A percentile compares a stretch with the other conserved stretches of the same genome.
Conservation (phyloP, 53 echinoderm and acorn worm genomes). For the Stichopus horrens region DNA sequence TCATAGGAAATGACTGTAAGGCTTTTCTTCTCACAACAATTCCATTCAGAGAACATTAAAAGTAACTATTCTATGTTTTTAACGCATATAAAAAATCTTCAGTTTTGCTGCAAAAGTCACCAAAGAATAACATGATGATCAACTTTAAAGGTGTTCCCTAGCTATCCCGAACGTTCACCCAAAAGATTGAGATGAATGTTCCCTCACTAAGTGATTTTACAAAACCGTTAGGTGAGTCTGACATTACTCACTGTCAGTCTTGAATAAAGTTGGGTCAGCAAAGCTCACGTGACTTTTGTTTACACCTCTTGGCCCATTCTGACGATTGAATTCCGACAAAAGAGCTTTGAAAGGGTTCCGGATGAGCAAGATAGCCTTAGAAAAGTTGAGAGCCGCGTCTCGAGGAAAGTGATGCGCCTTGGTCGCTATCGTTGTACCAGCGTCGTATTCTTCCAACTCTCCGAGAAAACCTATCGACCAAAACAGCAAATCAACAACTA, state of each 20-base stretch:
- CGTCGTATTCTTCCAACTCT: slow-evolving; percentile 70
- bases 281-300: slow-evolving; percentile 71
- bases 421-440: slow-evolving; percentile 76
- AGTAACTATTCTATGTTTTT: too few species aligned
- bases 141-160: too few species aligned
- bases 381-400: slow-evolving; percentile 59
- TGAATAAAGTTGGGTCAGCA: slow-evolving; percentile 44
- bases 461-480: slow-evolving; percentile 69
- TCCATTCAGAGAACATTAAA: too few species aligned
- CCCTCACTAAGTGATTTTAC: too few species aligned
- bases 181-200: too few species aligned
- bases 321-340: slow-evolving; percentile 87
- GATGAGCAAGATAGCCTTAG: slow-evolving; percentile 67
- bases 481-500: too few species aligned
- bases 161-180: too few species aligned
- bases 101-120: too few species aligned
- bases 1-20: too few species aligned
- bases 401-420: slow-evolving; percentile 91
- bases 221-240: not conserved
- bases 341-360: slow-evolving; percentile 87
- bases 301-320: slow-evolving; percentile 55
- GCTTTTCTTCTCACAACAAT: too few species aligned
- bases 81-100: too few species aligned
- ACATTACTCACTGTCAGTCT: slow-evolving; percentile 7
- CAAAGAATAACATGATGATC: too few species aligned